Percentiles rank a stretch among this genome's conserved stretches.
Evolutionary conservation across 2,888 invertebrate species (phyloP).

Genomic region (Phyto melanocephala): DNA sequence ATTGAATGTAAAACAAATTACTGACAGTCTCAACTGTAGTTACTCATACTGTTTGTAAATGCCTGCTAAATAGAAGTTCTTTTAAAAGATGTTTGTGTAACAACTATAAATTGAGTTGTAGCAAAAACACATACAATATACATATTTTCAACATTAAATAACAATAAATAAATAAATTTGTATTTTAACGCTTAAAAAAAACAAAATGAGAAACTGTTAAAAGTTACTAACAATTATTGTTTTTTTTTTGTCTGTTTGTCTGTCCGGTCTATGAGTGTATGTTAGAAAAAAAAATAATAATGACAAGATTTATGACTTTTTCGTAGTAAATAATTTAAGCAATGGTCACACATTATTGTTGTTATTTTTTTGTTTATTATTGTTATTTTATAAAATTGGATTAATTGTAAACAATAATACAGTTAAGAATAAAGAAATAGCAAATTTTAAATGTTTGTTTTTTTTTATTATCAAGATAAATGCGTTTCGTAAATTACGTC

Average conservation of each 20-base stretch:
- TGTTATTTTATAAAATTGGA: neutral
- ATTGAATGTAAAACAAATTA: slow-evolving; percentile 56
- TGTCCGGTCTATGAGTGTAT: neutral
- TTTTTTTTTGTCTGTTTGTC: neutral
- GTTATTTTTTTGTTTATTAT: neutral
- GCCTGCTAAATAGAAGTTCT: slow-evolving; percentile 1
- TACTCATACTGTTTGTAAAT: slow-evolving; percentile 18
- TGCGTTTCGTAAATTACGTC: no score
- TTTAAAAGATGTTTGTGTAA: slow-evolving; percentile 18
- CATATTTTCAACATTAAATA: slow-evolving; percentile 16
- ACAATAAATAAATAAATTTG: slow-evolving; percentile 31
- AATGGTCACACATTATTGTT: slow-evolving; percentile 23
- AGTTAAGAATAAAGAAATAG: neutral
- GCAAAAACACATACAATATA: slow-evolving; percentile 1
- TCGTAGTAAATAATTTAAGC: slow-evolving; percentile 48
- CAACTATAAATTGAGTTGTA: slow-evolving; percentile 33
- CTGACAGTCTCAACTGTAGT: neutral
- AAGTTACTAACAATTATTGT: slow-evolving; percentile 25
- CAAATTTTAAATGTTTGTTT: no score
- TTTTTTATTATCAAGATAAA: no score
- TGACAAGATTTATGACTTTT: slow-evolving; percentile 59
- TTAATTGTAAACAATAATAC: neutral
- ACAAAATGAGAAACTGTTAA: neutral
- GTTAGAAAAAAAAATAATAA: no score
- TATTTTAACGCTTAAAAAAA: slow-evolving; percentile 40